Evolutionary conservation across 2,797 vertebrate genomes (phyloP).

Genomic region (Rhabdomys pumilio): DNA sequence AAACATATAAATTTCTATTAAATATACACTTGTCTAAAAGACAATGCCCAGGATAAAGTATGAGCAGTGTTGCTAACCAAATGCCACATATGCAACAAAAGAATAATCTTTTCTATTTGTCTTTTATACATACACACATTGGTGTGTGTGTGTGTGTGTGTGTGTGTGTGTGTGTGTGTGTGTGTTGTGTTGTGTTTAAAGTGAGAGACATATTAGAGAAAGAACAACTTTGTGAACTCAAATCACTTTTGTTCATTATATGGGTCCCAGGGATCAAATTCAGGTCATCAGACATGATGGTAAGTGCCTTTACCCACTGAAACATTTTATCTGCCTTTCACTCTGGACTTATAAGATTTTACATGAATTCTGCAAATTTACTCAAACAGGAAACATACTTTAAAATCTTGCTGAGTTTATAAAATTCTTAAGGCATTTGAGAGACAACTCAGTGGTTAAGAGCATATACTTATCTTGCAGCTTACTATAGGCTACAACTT

Average conservation of each 20-base stretch:
- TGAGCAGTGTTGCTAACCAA: slow-evolving; percentile 19
- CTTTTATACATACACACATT: background rate
- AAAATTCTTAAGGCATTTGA: background rate
- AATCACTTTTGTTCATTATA: background rate
- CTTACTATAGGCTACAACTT: background rate
- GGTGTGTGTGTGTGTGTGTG: background rate
- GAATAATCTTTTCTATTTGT: background rate
- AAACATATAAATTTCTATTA: background rate
- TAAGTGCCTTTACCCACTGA: background rate
- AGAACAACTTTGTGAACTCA: background rate
- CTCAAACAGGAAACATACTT: slow-evolving; percentile 42
- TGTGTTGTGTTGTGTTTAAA: background rate
- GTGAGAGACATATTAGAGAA: background rate
- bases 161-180: background rate
- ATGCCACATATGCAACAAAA: background rate
- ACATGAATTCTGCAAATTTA: slow-evolving; percentile 1
- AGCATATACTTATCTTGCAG: background rate
- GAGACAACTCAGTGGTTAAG: background rate
- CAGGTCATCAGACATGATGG: background rate
- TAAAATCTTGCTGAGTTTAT: background rate
- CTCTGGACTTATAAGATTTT: slow-evolving; percentile 22
- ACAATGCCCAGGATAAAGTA: background rate
- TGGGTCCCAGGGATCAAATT: background rate
- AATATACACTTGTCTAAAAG: slow-evolving; percentile 4
- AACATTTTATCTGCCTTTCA: background rate